A percentile compares a stretch with the other conserved stretches of the same genome.
Evolutionary conservation across 2,888 invertebrate genomes (phyloP).

Genomic region (Watsonalla cultraria): DNA sequence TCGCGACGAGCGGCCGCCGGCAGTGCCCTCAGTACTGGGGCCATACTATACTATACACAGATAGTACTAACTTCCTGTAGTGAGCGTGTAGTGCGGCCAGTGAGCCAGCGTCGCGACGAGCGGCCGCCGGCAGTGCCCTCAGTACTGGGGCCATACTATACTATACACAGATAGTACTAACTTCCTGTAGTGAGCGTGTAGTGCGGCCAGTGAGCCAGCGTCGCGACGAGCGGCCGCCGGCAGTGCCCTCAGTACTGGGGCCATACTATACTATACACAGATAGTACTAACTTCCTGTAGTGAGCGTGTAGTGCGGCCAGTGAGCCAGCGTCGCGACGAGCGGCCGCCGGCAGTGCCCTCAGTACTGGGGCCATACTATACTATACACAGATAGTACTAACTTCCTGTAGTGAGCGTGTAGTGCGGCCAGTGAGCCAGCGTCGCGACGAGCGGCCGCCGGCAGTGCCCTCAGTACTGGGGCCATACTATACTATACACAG

Average conservation of each 20-base stretch:
- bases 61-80: conserved; percentile 69
- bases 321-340: conserved; percentile 77
- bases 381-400: conserved; percentile 39
- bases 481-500: conserved; percentile 40
- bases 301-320: conserved; percentile 77
- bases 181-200: conserved; percentile 79
- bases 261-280: conserved; percentile 40
- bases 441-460: conserved; percentile 79
- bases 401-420: conserved; percentile 79
- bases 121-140: conserved; percentile 76
- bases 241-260: conserved; percentile 77
- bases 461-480: conserved; percentile 77
- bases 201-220: conserved; percentile 70
- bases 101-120: conserved; percentile 77
- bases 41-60: conserved; percentile 40
- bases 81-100: conserved; percentile 77
- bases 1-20: conserved; percentile 79
- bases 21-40: conserved; percentile 77
- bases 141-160: conserved; percentile 67
- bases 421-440: conserved; percentile 70
- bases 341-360: conserved; percentile 76
- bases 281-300: conserved; percentile 69
- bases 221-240: conserved; percentile 79
- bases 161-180: conserved; percentile 39
- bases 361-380: conserved; percentile 67